phyloP scores from a whole-genome alignment of 2,888 invertebrate genomes.

The Phaedon cochleariae region DNA sequence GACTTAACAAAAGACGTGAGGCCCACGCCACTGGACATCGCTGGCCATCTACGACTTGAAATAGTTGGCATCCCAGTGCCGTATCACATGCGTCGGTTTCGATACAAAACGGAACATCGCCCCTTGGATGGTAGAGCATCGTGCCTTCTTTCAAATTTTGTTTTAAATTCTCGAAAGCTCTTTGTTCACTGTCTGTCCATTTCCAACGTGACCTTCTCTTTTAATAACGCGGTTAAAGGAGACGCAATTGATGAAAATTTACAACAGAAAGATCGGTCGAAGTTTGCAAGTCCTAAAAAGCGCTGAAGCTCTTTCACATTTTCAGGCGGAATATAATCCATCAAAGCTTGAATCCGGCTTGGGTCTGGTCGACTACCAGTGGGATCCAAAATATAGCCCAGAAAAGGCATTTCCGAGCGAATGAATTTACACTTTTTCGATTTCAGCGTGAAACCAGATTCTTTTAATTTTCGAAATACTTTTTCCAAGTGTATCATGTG shows the following conservation, averaged over 20 bases:
- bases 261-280: no score
- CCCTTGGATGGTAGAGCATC: not conserved
- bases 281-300: no score
- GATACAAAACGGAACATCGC: slow-evolving; percentile 8
- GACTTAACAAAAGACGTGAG: not conserved
- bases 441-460: not conserved
- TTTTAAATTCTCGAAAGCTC: not conserved
- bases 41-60: not conserved
- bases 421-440: not conserved
- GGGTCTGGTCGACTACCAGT: not conserved
- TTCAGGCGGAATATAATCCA: not conserved
- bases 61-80: not conserved
- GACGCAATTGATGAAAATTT: not conserved
- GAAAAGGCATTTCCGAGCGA: not conserved
- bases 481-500: not conserved
- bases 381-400: not conserved
- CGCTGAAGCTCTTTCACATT: not conserved
- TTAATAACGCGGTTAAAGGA: not conserved
- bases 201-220: not conserved
- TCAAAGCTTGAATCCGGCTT: not conserved
- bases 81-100: slow-evolving; percentile 10
- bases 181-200: not conserved
- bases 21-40: not conserved
- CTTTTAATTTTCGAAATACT: not conserved
- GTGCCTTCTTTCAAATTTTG: no score